Evolutionary conservation across 2,113 vertebrate genomes (phyloP), one percentile per base, ranked within the genome.

Genomic region (Motacilla alba): DNA sequence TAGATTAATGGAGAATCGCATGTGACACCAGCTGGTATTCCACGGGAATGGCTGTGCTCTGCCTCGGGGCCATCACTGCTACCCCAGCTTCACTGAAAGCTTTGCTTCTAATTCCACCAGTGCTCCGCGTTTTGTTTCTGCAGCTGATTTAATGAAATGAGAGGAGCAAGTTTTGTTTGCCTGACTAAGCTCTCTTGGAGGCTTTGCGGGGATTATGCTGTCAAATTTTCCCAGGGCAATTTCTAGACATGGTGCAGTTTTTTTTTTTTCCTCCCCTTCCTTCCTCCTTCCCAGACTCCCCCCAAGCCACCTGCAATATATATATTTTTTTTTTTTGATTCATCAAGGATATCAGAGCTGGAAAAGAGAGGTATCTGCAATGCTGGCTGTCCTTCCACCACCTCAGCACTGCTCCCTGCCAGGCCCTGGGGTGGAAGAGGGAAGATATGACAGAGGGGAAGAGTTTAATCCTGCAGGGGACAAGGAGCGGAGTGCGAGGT

Each of bases 81-180:
- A 43, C 70, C 39, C 72, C 3, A 9, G 55, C 73, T 93, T 52
- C 52, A 8, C 55, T 20, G 55, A 81, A 73, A 66, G 63, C 72
- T 77, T 68, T n/a, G 33, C 50, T 87, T 41, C 68, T 16, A 15
- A 19, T 70, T 41, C 31, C 11, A 23, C 35, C 5, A 14, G 13
- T 62, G 35, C 41, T 77, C 63, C 74, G 28, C 2, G 8, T 88
- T 86, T 85, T 55, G 9, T 62, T 89, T 77, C 60, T 55, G 44
- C n/a, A 68, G 46, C 13, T 86, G 87, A 64, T 78, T 74, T 72
- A 75, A 78, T 24, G 27, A 88, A 87, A 79, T 77, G 55, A 90
- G 77, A 76, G 13, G 49, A 74, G 33, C 22, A 74, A 84, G 68
- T 93, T 93, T 72, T 72, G 46, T 83, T 90, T 88, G 62, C 69